Base-by-base conservation (phyloP, 2,797 vertebrate species). In the Steatocranus sp. region DNA sequence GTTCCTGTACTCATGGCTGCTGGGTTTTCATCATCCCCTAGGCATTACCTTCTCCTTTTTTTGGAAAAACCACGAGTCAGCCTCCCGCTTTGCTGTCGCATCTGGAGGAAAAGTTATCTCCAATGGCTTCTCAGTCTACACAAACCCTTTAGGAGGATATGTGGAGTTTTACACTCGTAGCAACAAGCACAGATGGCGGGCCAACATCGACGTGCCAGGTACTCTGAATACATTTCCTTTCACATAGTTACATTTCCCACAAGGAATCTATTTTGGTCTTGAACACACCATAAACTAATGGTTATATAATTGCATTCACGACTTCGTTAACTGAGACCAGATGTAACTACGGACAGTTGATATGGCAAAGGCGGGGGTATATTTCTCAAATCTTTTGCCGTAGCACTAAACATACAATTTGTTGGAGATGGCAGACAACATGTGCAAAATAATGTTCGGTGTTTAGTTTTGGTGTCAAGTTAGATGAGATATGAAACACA, bases 21-120 rank as follows among this genome's bases (percentile, higher is more conserved):
- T 48, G 25, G 43, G 11, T 68, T 68, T 25, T 20, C 50, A 20
- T 84, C 5, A 6, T 83, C 83, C 25, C 78, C 30, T 81, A 99
- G 99, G 99, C 23, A 97, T 99, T 48, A 98, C 98, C 0, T 99
- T 99, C 87, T 99, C 99, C 6, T 99, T 99, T 87, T 99, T 99
- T 95, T 99, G 99, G 99, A 99, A 99, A 94, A 98, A 96, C 58
- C 96, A 97, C 1, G 96, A 96, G 73, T 78, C 86, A 7, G 92
- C 94, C 12, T 96, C 97, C 2, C 94, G 95, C 73, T 96, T 96
- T 83, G 86, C 96, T 38, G 36, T 96, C 1, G 94, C 97, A 1
- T 98, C 97, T 3, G 97, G 97, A n/a, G 98, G 97, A 1, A 97
- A 97, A 93, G 97, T 98, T 1, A 95, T 98, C 82, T 99, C 98